A percentile compares a stretch with the other conserved stretches of the same genome.
Conservation (phyloP, 2,888 invertebrate genomes). For the Phytoseiulus persimilis region DNA sequence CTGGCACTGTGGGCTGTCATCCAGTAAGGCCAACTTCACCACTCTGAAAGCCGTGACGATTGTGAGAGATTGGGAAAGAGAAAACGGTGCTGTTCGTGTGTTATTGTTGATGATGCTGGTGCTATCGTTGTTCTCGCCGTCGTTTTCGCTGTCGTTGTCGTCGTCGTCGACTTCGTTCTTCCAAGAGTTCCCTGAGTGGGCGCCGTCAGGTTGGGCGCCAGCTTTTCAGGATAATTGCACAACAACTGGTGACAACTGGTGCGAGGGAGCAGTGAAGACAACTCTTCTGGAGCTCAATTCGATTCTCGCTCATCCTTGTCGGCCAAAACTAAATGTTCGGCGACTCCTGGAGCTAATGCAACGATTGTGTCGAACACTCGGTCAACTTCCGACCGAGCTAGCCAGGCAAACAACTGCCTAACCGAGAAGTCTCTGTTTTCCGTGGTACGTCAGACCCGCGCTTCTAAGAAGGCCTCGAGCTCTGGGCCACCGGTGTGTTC, state of each 20-base stretch:
- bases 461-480: neutral
- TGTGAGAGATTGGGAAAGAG: neutral
- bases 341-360: neutral
- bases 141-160: neutral
- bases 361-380: neutral
- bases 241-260: neutral
- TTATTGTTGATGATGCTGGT: neutral
- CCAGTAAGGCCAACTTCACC: neutral
- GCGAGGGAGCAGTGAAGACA: neutral
- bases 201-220: neutral
- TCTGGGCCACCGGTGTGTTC: neutral
- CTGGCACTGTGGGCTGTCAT: conserved; percentile 5
- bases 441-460: neutral
- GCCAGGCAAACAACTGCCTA: neutral
- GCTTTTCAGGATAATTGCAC: neutral
- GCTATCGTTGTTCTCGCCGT: neutral
- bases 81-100: neutral
- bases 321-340: neutral
- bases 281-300: neutral
- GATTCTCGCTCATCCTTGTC: neutral
- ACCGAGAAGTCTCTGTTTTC: too few species aligned
- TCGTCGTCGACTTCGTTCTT: too few species aligned
- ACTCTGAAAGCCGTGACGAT: neutral
- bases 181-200: neutral
- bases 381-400: neutral